Evolutionary conservation across 2,113 vertebrate species (phyloP).

Genomic region (Aythya baeri): DNA sequence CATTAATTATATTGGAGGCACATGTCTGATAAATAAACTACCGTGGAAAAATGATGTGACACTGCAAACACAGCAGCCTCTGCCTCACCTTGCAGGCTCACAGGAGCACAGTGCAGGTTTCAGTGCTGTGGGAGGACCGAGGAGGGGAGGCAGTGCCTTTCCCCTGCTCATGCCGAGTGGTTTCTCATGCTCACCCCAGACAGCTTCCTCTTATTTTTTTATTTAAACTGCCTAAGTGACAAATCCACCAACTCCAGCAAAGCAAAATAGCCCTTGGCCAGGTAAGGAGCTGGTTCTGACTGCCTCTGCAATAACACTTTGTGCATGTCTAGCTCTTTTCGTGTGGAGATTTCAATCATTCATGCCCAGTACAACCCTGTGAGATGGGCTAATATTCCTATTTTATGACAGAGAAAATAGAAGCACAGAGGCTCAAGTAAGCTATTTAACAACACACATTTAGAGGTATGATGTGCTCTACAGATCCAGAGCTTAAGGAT

Average conservation of each 20-base stretch:
- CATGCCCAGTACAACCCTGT: background rate
- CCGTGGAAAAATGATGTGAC: background rate
- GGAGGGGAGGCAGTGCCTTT: background rate
- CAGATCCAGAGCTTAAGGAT: background rate
- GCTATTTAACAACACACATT: background rate
- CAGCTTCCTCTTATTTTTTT: background rate
- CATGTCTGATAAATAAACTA: conserved; percentile 24
- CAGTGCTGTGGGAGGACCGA: background rate
- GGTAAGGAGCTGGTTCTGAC: background rate
- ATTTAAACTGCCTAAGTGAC: background rate
- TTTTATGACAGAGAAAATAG: background rate
- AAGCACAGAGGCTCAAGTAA: background rate
- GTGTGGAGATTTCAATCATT: background rate
- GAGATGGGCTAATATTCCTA: background rate
- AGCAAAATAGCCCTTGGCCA: background rate
- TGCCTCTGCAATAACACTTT: background rate
- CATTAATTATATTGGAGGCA: background rate
- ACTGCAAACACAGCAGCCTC: background rate
- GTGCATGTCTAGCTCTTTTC: background rate
- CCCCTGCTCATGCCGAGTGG: background rate
- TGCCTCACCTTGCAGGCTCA: background rate
- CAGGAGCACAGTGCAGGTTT: background rate
- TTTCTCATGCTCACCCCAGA: background rate
- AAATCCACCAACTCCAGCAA: background rate
- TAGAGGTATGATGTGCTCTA: background rate